Evolutionary conservation across 2,113 vertebrate genomes (phyloP).

Genomic region (Fulmarus glacialis): DNA sequence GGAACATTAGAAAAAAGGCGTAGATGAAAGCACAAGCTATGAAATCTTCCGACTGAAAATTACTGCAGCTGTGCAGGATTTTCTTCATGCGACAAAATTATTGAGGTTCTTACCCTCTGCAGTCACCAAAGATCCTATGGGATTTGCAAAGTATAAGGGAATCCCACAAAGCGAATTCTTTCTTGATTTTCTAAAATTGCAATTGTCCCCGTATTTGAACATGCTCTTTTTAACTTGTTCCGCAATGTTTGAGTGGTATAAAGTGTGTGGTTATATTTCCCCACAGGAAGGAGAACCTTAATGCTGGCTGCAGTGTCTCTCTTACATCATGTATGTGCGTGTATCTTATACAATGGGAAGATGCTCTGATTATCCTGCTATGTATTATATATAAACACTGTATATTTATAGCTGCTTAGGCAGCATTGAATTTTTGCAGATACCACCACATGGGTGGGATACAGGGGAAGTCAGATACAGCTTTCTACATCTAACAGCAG

Average conservation of each 20-base stretch:
- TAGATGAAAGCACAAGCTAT: background rate
- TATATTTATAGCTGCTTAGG: background rate
- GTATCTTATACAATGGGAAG: background rate
- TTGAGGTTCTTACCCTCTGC: background rate
- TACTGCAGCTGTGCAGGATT: background rate
- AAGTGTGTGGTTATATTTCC: background rate
- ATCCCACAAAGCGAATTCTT: background rate
- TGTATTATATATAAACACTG: background rate
- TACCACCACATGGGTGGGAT: rapidly evolving
- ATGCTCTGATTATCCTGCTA: background rate
- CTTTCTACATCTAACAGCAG: background rate
- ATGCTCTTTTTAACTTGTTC: background rate
- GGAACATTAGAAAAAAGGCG: constrained; percentile 7
- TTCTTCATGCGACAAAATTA: background rate
- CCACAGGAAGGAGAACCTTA: background rate
- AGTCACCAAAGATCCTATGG: background rate
- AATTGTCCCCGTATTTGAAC: background rate
- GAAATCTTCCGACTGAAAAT: background rate
- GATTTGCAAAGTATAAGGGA: background rate
- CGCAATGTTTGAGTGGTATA: background rate
- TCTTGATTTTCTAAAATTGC: background rate
- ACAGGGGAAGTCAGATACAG: background rate
- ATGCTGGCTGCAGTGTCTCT: background rate
- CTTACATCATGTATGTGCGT: rapidly evolving
- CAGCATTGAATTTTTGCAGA: background rate